Evolutionary conservation across 1,140 invertebrate genomes (phyloP).

Genomic region (Listronotus bonariensis): DNA sequence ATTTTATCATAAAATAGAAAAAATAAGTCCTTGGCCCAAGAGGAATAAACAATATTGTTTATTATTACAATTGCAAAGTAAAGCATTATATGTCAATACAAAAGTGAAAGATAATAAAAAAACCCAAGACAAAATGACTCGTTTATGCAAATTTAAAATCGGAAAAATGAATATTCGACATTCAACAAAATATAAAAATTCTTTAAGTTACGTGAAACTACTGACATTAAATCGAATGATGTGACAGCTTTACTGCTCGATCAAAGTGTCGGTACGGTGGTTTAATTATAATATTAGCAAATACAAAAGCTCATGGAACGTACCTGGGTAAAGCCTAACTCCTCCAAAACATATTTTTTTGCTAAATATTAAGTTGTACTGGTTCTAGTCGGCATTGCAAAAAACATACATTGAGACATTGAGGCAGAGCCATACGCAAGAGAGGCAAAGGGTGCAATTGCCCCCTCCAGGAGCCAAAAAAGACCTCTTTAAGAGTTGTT

Average conservation of each 20-base stretch:
- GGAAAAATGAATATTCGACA: slow-evolving; percentile 20
- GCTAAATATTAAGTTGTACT: no score
- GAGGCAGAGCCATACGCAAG: no score
- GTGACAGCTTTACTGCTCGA: slow-evolving; percentile 47
- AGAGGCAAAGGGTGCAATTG: no score
- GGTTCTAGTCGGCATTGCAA: no score
- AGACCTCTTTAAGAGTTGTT: no score
- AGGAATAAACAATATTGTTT: no score
- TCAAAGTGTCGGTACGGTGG: slow-evolving; percentile 46
- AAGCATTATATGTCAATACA: no score
- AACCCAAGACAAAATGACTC: neutral
- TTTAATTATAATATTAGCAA: slow-evolving; percentile 51
- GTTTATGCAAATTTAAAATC: slow-evolving; percentile 14
- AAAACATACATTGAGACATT: no score
- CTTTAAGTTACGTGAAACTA: slow-evolving; percentile 11
- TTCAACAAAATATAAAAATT: slow-evolving; percentile 16
- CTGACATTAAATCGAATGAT: slow-evolving; percentile 30
- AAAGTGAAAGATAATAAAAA: neutral
- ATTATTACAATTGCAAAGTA: no score
- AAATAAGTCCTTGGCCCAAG: no score
- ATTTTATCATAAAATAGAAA: no score
- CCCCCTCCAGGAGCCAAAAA: no score
- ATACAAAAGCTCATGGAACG: slow-evolving; percentile 42
- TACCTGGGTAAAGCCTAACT: slow-evolving; percentile 29
- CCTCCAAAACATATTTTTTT: neutral